Conservation (phyloP, 2,797 vertebrate species). For the Crenuchus spilurus region DNA sequence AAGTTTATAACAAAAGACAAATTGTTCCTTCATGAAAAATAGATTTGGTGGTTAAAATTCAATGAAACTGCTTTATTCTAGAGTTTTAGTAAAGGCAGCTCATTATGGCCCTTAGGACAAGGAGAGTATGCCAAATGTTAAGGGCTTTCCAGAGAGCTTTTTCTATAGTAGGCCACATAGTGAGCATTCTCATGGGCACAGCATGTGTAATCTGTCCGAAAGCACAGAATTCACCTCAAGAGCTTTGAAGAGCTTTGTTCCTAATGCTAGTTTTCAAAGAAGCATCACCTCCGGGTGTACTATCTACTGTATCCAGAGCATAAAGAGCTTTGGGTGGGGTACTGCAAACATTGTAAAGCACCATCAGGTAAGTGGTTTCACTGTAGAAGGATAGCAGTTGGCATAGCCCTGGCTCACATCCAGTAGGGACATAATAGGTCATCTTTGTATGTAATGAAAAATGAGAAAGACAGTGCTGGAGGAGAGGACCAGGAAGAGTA, state of each 20-base stretch:
- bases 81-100: too few species aligned
- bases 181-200: neutral
- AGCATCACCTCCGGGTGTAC: neutral
- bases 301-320: neutral
- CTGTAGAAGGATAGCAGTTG: slow-evolving; percentile 4
- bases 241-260: neutral
- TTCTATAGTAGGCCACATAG: too few species aligned
- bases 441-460: neutral
- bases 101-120: too few species aligned
- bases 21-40: too few species aligned
- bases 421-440: neutral
- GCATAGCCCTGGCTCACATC: neutral
- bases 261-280: neutral
- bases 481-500: neutral
- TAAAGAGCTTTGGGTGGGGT: neutral
- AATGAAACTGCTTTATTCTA: too few species aligned
- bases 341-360: neutral
- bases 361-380: neutral
- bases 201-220: neutral
- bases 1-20: too few species aligned
- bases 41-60: too few species aligned
- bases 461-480: neutral
- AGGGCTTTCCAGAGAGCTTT: too few species aligned
- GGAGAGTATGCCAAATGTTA: too few species aligned
- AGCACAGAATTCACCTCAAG: neutral